phyloP scores from a whole-genome alignment of 2,113 vertebrate species.

The Cricetomys ansorgei region DNA sequence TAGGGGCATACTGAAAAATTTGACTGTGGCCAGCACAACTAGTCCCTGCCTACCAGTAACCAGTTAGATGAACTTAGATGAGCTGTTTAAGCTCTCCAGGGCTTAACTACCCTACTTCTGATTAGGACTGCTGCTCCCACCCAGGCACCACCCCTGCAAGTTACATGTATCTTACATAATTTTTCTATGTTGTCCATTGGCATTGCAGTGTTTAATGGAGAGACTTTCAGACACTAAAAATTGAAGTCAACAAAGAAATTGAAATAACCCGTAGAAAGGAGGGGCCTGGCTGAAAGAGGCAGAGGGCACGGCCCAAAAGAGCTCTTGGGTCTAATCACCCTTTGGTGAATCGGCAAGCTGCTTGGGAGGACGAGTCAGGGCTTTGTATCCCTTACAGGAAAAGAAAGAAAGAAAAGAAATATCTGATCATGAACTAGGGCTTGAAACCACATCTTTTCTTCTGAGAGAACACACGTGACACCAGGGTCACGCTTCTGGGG shows the following conservation, averaged over 20 bases:
- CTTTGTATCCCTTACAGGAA: constrained; percentile 9
- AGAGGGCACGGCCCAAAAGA: background rate
- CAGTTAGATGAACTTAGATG: background rate
- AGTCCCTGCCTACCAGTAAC: background rate
- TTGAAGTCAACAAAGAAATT: background rate
- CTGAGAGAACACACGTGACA: no score
- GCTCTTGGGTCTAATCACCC: background rate
- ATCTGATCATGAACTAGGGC: background rate
- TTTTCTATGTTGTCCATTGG: background rate
- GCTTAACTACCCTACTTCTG: background rate
- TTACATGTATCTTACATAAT: no score
- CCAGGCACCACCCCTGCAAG: background rate
- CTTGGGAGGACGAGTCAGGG: background rate
- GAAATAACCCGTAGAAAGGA: background rate
- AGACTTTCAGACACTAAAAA: background rate
- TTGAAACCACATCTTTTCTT: background rate
- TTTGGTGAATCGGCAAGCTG: background rate
- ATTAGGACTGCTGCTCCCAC: background rate
- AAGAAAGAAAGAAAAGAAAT: background rate
- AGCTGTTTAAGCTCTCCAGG: background rate
- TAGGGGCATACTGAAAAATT: background rate
- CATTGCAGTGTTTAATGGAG: background rate
- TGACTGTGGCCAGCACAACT: background rate
- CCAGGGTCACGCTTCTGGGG: background rate
- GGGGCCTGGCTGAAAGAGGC: background rate